Evolutionary conservation across 2,888 invertebrate species (phyloP).

Genomic region (Xestia rhomboidea): DNA sequence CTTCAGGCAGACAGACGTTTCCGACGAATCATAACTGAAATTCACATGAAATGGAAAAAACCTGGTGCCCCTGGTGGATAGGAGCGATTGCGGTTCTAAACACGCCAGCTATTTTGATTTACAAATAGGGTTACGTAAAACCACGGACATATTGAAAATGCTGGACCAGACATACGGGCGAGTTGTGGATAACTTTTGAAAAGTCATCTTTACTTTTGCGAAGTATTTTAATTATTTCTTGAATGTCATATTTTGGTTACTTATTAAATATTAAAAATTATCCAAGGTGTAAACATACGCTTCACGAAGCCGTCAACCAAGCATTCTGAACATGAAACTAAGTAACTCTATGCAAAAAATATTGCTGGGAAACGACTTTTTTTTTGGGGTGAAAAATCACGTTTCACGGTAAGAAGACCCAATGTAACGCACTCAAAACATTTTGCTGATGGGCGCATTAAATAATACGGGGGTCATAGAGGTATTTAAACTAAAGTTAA

Average conservation of each 20-base stretch:
- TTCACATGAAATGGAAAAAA: conserved; percentile 36
- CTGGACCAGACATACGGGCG: neutral
- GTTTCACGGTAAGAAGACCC: too few relatives aligned
- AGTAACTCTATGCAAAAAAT: too few relatives aligned
- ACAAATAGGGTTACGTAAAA: conserved; percentile 31
- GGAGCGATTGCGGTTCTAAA: conserved; percentile 33
- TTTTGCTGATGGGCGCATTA: too few relatives aligned
- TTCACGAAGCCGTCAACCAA: too few relatives aligned
- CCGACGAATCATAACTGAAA: conserved; percentile 36
- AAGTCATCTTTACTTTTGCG: neutral
- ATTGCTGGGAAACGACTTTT: too few relatives aligned
- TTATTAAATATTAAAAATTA: neutral
- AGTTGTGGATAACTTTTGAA: neutral
- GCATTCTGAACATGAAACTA: too few relatives aligned
- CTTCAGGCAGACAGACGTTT: conserved; percentile 37
- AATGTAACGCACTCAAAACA: too few relatives aligned
- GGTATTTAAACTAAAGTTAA: too few relatives aligned
- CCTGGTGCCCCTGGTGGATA: conserved; percentile 27
- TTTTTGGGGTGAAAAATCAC: too few relatives aligned
- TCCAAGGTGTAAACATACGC: too few relatives aligned
- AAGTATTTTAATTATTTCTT: neutral
- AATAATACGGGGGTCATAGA: too few relatives aligned
- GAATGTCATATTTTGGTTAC: neutral
- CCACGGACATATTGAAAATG: conserved; percentile 1
- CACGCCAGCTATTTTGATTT: conserved; percentile 48